Evolutionary conservation across 2,113 vertebrate species (phyloP).

Genomic region (Oreotrochilus melanogaster): DNA sequence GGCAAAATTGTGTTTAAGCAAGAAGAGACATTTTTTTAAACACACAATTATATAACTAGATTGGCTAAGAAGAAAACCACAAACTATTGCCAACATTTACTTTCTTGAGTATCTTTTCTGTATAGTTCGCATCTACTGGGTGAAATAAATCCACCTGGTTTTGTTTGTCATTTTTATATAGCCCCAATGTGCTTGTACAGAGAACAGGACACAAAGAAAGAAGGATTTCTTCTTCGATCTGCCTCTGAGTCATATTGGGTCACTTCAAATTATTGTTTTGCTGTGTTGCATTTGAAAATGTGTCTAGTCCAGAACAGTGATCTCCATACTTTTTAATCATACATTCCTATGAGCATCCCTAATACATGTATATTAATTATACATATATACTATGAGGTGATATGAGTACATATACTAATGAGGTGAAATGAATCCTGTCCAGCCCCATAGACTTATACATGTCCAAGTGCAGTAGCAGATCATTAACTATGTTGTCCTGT

Average conservation of each 20-base stretch:
- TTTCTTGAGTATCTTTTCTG: neutral
- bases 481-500: too few species aligned
- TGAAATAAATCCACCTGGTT: neutral
- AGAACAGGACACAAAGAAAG: neutral
- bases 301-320: neutral
- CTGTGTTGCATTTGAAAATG: neutral
- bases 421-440: too few species aligned
- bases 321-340: rapidly evolving
- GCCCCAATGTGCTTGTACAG: neutral
- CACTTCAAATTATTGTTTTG: neutral
- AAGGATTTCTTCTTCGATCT: neutral
- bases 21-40: neutral
- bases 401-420: neutral
- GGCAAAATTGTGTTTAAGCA: neutral
- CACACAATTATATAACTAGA: neutral
- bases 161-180: neutral
- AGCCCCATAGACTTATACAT: too few species aligned
- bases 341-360: neutral
- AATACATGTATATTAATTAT: neutral
- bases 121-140: neutral
- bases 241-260: neutral
- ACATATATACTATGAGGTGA: neutral
- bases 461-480: too few species aligned
- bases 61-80: neutral
- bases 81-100: neutral